Base-by-base conservation (phyloP, 2,113 vertebrate species). In the Calyptomena viridis region DNA sequence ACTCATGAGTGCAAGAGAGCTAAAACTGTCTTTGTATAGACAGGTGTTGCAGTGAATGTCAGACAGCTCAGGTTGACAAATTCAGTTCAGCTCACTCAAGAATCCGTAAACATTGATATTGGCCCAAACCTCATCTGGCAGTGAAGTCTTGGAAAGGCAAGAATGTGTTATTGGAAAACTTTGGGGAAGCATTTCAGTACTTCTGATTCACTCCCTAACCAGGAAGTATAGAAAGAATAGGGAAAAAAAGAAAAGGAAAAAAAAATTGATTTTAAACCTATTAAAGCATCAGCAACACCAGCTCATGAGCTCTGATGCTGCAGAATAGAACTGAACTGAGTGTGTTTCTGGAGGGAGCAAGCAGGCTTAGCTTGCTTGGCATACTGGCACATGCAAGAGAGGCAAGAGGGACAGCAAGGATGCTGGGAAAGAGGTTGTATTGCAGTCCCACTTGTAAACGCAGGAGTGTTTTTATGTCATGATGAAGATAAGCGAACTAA, bases 31-130 rank as follows among this genome's bases (percentile, higher is more conserved):
- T 93, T 67, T 87, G 53, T 81, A 87, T 12, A 92, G 76, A 72
- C 86, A 86, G 84, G 60, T 64, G 77, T 81, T 94, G 60, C 76
- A 83, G 46, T 28, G 49, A 93, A 62, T 67, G 12, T 83, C 52
- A 95, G 69, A 79, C 84, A 76, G 44, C 52, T 78, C 62, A 52
- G 46, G 80, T n/a, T 91, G 93, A 94, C 84, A 92, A 94, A 94
- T 91, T 95, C 73, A 89, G 94, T 92, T 91, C 93, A 92, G 47
- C 73, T 89, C 73, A 91, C 83, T 96, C 91, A 81, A 46, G 56
- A 92, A 75, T 84, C 52, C 87, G 40, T 86, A 92, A 94, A 92
- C 87, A 87, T 18, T 92, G 73, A 92, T 91, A 91, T 75, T 92
- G 91, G 80, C 80, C 62, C 89, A 68, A 68, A 84, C 27, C 52